phyloP scores from a whole-genome alignment of 35 echinoderm and acorn worm species.

The Stichopus chloronotus region DNA sequence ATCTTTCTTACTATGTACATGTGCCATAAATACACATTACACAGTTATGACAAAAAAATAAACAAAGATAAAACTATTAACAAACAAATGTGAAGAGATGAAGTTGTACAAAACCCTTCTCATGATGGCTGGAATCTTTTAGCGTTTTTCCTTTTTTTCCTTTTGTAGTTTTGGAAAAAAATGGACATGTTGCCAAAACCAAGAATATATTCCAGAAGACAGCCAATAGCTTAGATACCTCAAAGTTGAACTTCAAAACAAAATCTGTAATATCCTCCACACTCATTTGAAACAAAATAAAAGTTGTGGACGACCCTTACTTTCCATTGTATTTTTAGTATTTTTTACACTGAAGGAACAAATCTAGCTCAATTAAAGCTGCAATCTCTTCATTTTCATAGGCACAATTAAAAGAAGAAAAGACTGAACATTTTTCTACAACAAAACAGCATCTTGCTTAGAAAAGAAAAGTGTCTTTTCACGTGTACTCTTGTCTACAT shows the following conservation, averaged over 20 bases:
- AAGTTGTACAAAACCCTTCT: not conserved
- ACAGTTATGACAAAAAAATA: not conserved
- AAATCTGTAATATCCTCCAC: not conserved
- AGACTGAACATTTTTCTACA: not conserved
- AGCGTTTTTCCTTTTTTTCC: not conserved
- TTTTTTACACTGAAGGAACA: not conserved
- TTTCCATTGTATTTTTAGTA: not conserved
- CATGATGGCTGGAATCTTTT: not conserved
- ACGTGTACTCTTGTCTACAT: not conserved
- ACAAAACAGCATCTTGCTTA: not conserved
- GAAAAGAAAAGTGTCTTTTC: not conserved
- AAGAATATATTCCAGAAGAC: not conserved
- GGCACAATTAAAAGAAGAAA: not conserved
- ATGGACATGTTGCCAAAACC: not conserved
- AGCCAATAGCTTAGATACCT: not conserved
- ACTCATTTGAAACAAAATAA: not conserved
- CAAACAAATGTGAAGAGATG: not conserved
- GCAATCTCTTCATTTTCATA: not conserved
- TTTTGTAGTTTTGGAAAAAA: not conserved
- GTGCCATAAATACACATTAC: not conserved
- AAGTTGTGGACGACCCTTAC: not conserved
- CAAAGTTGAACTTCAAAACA: not conserved
- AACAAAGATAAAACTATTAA: not conserved
- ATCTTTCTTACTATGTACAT: not conserved
- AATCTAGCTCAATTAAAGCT: not conserved